Percentiles rank a stretch among this genome's conserved stretches.
These are phyloP conservation scores for Heterodera filipjevi DNA, from an alignment of 2,888 invertebrate species.

Conservation along the genomic window DNA sequence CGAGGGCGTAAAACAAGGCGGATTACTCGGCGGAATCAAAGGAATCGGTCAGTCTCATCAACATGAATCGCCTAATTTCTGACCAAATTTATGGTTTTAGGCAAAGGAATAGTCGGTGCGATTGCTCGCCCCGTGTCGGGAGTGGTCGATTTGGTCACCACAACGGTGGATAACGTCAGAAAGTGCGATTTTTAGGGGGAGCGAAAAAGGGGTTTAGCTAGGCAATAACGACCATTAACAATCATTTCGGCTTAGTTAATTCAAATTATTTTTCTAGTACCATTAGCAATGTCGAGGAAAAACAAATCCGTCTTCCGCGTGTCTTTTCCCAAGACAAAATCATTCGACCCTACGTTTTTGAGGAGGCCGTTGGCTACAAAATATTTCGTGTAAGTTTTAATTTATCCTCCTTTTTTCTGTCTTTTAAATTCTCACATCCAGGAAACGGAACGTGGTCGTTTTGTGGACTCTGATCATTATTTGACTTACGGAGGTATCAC, in stretches of 20 bases:
- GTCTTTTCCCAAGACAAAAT: constrained; percentile 82
- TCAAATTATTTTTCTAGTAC: constrained; percentile 43
- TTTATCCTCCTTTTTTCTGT: neutral
- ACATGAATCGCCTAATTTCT: too few relatives aligned
- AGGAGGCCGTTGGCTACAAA: constrained; percentile 86
- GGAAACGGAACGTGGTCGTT: constrained; percentile 79
- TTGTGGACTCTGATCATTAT: constrained; percentile 81
- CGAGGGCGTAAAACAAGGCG: constrained; percentile 83
- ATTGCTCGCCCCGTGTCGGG: constrained; percentile 90
- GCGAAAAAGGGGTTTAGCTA: too few relatives aligned
- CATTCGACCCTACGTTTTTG: constrained; percentile 81
- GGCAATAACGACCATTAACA: too few relatives aligned
- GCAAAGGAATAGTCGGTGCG: constrained; percentile 81
- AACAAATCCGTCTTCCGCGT: constrained; percentile 79
- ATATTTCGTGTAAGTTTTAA: constrained; percentile 74
- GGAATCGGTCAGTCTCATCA: too few relatives aligned
- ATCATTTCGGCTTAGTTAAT: too few relatives aligned
- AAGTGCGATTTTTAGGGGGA: constrained; percentile 72
- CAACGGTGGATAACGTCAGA: constrained; percentile 92
- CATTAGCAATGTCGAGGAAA: constrained; percentile 54
- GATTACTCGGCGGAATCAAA: constrained; percentile 11
- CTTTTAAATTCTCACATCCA: constrained; percentile 65
- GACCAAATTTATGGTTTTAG: constrained; percentile 32
- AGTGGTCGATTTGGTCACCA: constrained; percentile 97
- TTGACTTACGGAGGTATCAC: constrained; percentile 72